Conservation (phyloP, 2,113 vertebrate genomes). For the Gymnobelideus leadbeateri region DNA sequence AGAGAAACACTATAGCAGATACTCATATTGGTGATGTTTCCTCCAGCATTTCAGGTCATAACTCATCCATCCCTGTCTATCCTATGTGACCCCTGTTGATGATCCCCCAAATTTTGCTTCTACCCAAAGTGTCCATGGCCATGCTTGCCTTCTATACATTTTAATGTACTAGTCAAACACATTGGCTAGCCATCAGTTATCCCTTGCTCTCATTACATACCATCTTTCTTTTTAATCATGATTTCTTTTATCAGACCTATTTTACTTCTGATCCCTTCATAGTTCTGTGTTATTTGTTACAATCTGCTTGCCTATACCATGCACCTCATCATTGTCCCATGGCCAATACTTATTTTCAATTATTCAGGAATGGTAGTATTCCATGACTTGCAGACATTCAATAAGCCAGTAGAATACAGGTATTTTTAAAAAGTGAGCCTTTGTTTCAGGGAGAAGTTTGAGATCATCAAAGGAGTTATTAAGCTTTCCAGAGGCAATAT, state of each 20-base stretch:
- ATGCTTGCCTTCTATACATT: neutral
- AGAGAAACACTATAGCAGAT: constrained; percentile 41
- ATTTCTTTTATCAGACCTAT: neutral
- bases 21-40: constrained; percentile 33
- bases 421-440: neutral
- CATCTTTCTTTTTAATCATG: neutral
- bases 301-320: neutral
- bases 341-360: neutral
- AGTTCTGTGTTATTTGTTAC: neutral
- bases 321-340: neutral
- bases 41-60: neutral
- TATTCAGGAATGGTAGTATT: neutral
- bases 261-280: neutral
- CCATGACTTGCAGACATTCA: neutral
- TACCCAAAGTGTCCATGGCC: neutral
- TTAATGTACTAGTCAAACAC: neutral
- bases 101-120: neutral
- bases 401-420: neutral
- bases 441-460: neutral
- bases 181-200: neutral
- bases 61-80: neutral
- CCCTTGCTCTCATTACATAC: neutral
- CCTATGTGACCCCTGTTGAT: neutral
- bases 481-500: neutral
- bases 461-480: neutral